Base-by-base conservation (phyloP, 2,888 invertebrate species). In the Linhomoeus sp. region DNA sequence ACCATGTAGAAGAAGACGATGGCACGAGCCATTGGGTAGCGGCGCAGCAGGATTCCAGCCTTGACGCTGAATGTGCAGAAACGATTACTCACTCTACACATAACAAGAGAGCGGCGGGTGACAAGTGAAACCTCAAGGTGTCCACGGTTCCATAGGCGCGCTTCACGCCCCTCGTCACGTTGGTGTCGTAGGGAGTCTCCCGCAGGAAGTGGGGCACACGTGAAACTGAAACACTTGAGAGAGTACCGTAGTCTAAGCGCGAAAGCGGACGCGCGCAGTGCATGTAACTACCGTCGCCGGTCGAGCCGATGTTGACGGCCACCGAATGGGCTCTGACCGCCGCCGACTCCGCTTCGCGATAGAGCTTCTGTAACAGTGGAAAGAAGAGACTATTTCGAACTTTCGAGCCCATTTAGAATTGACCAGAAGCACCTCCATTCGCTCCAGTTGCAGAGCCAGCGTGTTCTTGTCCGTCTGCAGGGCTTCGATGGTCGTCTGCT, bases 381-480 rank as follows among this genome's bases (percentile, higher is more conserved):
- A n/a, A n/a, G n/a, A n/a, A n/a, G n/a, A n/a, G n/a, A n/a, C n/a
- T n/a, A n/a, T n/a, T n/a, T n/a, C n/a, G n/a, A n/a, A n/a, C n/a
- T n/a, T n/a, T n/a, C n/a, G n/a, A n/a, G n/a, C n/a, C n/a, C n/a
- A n/a, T n/a, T n/a, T n/a, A n/a, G n/a, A n/a, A n/a, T n/a, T n/a
- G n/a, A 19, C 22, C 39, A n/a, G 15, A 19, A 2, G 3, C 23
- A 39, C 41, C 25, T 52, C 48, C 37, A 66, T 51, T 49, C 82
- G 78, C 63, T 87, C 86, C 57, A 86, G 66, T 62, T 86, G 85
- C 56, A 87, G 72, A 55, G 75, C 73, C 45, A 87, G 69, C 22
- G 84, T 82, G 70, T 85, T 85, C 61, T 82, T 78, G 59, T 87
- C 86, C 0, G 81, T 79, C 46, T 82, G 76, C 39, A 83, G 70